Evolutionary conservation across 2,797 vertebrate genomes (phyloP).

Genomic region (Pangasius krempfi): DNA sequence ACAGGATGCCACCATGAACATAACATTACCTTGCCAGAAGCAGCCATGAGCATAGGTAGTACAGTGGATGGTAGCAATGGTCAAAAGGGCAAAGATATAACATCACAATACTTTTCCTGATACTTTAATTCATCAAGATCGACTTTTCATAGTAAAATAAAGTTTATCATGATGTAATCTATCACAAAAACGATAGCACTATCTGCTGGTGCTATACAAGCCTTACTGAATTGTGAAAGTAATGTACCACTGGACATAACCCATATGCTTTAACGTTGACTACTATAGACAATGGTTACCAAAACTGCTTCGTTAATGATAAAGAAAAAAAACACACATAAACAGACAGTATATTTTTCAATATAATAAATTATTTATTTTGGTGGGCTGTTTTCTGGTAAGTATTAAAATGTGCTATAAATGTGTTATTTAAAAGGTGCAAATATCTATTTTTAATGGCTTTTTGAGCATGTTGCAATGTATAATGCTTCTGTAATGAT

Average conservation of each 20-base stretch:
- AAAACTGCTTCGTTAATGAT: conserved; percentile 21
- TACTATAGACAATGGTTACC: conserved; percentile 20
- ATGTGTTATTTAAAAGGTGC: conserved; percentile 23
- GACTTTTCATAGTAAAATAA: not conserved
- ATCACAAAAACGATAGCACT: not conserved
- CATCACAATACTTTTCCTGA: not conserved
- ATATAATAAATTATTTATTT: conserved; percentile 31
- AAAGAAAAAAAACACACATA: not conserved
- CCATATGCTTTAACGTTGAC: conserved; percentile 18
- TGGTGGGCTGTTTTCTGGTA: not conserved
- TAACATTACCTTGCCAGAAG: conserved; percentile 74
- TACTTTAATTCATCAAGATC: not conserved
- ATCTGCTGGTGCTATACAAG: conserved; percentile 43
- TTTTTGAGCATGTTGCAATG: conserved; percentile 50
- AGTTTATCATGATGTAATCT: not conserved
- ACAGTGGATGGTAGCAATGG: not conserved
- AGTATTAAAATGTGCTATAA: conserved; percentile 14
- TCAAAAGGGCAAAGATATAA: conserved; percentile 11
- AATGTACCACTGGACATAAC: conserved; percentile 32
- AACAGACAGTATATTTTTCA: conserved; percentile 32
- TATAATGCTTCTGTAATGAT: conserved; percentile 40
- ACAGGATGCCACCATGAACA: conserved; percentile 69
- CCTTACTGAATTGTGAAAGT: conserved; percentile 56
- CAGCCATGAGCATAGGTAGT: conserved; percentile 64
- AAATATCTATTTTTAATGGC: conserved; percentile 37